phyloP scores from a whole-genome alignment of 2,888 invertebrate genomes.

The Ochlodes sylvanus region DNA sequence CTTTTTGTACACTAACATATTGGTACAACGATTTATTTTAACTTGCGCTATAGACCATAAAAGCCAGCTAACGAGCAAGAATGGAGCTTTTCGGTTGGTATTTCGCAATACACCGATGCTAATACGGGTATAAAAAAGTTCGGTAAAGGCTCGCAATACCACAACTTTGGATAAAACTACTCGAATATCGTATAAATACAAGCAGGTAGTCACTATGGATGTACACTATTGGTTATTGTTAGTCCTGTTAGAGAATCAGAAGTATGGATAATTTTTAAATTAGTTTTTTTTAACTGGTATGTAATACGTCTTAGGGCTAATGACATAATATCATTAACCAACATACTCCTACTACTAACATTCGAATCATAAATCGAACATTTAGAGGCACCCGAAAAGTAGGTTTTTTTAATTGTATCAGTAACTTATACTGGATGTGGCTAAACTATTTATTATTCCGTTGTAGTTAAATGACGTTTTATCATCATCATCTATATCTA shows the following conservation, averaged over 20 bases:
- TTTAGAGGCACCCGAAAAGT: too few species aligned
- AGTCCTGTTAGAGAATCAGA: not conserved
- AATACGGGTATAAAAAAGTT: conserved; percentile 32
- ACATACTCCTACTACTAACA: too few species aligned
- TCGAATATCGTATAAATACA: not conserved
- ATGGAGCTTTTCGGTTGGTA: conserved; percentile 34
- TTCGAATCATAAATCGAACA: too few species aligned
- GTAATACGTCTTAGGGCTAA: too few species aligned
- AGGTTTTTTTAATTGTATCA: too few species aligned
- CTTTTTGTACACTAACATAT: conserved; percentile 29
- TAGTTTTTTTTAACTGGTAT: not conserved
- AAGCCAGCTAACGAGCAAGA: conserved; percentile 31
- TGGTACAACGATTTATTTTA: conserved; percentile 32
- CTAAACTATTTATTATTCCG: too few species aligned
- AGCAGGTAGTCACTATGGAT: not conserved
- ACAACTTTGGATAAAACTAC: conserved; percentile 18
- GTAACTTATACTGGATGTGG: too few species aligned
- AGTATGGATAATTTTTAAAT: not conserved
- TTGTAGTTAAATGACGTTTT: too few species aligned
- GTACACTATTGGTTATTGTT: not conserved
- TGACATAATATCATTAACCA: too few species aligned
- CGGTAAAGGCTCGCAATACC: conserved; percentile 16
- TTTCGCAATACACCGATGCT: conserved; percentile 30
- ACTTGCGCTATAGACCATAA: conserved; percentile 31
- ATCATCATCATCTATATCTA: too few species aligned